Base-by-base conservation (phyloP, 1,140 invertebrate species). In the Maniola jurtina region DNA sequence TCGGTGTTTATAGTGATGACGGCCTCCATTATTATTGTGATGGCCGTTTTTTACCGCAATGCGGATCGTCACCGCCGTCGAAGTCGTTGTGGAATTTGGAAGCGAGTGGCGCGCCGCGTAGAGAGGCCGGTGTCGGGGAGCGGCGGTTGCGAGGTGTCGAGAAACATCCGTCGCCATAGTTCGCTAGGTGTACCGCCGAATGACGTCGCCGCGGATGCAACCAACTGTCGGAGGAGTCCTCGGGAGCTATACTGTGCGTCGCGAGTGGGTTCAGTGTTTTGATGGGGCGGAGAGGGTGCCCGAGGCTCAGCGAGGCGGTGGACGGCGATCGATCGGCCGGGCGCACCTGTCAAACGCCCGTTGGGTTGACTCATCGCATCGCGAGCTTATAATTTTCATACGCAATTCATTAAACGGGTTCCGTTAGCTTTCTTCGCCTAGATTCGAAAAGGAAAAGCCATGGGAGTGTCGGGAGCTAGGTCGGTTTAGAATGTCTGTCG, bases 21-120 rank as follows among this genome's bases (percentile, higher is more conserved):
- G 90, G 86, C 85, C 84, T 86, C 90, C 88, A 90, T 90, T 90
- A 91, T 90, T 91, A 91, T 89, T 90, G 83, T 89, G 87, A 88
- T 86, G 85, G 86, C 88, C 86, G 84, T 85, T 87, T 90, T 90
- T 89, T 90, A 86, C 89, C 88, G 90, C 90, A 91, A 80, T 91
- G 90, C 90, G 86, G 89, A 84, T 82, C 74, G 68, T 57, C 72
- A 61, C 74, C 76, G 73, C 79, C 60, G 70, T 61, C 64, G 67
- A 74, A 74, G 71, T 75, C 71, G 60, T 56, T 48, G 68, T 55
- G 57, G 71, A 65, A 63, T 69, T 68, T 58, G 33, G 58, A 61
- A 54, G 62, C 38, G 63, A 55, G 47, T 15, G 40, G 34, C 55
- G 25, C 9, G 38, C 58, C 61, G 15, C 15, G 34, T 34, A 38